Conservation (phyloP, 2,888 invertebrate species). For the Mesoligia furuncula region DNA sequence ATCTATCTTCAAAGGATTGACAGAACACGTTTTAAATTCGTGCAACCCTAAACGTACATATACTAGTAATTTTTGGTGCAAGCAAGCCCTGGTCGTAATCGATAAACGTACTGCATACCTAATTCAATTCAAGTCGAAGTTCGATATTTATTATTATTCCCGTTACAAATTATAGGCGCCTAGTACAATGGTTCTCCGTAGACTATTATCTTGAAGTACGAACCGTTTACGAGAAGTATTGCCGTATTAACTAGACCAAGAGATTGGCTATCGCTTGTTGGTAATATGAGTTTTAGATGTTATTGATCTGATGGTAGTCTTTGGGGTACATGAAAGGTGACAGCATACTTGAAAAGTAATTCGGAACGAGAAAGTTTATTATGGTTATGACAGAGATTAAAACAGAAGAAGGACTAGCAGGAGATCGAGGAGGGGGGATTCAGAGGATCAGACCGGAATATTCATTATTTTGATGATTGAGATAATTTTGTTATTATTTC, state of each 20-base stretch:
- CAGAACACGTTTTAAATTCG: neutral
- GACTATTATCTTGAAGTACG: slow-evolving; percentile 38
- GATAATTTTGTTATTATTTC: neutral
- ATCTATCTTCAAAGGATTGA: too few species aligned
- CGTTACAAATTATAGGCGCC: slow-evolving; percentile 42
- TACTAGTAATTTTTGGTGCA: neutral
- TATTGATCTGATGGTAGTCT: neutral
- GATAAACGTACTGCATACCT: slow-evolving; percentile 24
- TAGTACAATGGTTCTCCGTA: slow-evolving; percentile 40
- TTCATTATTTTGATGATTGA: too few species aligned
- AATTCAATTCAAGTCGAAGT: slow-evolving; percentile 26
- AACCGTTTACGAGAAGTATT: slow-evolving; percentile 46
- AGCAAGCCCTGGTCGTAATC: neutral
- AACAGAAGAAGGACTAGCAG: too few species aligned
- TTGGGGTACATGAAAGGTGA: neutral
- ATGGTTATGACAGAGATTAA: too few species aligned
- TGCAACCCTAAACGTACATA: neutral
- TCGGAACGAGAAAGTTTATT: too few species aligned
- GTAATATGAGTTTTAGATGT: neutral
- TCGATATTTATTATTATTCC: slow-evolving; percentile 50
- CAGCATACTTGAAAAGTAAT: neutral
- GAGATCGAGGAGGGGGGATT: too few species aligned
- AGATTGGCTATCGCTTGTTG: slow-evolving; percentile 27
- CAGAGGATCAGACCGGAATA: too few species aligned
- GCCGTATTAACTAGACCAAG: slow-evolving; percentile 26